Evolutionary conservation across 1,140 invertebrate genomes (phyloP).

Genomic region (Zaprionus kolodkinae): DNA sequence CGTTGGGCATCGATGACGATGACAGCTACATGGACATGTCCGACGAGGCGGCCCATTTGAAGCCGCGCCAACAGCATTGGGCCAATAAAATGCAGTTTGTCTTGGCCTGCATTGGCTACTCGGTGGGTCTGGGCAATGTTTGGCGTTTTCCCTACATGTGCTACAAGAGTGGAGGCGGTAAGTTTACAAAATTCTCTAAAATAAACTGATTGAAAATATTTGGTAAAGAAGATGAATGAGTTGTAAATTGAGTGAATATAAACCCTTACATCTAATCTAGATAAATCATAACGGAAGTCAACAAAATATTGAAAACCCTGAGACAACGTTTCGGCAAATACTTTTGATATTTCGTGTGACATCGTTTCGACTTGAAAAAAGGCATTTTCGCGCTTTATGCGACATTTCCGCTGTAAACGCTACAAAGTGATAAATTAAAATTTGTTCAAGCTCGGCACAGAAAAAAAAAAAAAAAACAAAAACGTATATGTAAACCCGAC

Average conservation of each 20-base stretch:
- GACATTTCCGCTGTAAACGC: conserved; percentile 72
- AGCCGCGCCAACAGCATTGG: conserved; percentile 92
- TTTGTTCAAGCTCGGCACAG: conserved; percentile 67
- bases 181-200: no score
- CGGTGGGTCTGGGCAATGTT: conserved; percentile 95
- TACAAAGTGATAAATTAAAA: conserved; percentile 79
- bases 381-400: conserved; percentile 71
- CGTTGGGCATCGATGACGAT: conserved; percentile 88
- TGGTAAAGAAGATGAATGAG: no score
- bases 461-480: conserved; percentile 39
- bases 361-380: conserved; percentile 38
- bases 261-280: neutral
- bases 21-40: conserved; percentile 88
- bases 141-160: conserved; percentile 95
- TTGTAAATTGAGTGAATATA: no score
- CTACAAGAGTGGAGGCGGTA: conserved; percentile 93
- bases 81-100: conserved; percentile 95
- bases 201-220: neutral
- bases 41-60: conserved; percentile 88
- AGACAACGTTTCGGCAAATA: conserved; percentile 42
- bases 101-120: conserved; percentile 95
- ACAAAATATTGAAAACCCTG: conserved; percentile 30
- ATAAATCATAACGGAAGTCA: conserved; percentile 44
- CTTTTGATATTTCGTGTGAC: conserved; percentile 68
- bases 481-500: conserved; percentile 10